Percentiles rank a stretch among this genome's conserved stretches.
phyloP scores from a whole-genome alignment of 2,888 invertebrate genomes.

The Chrysotoxum bicinctum region DNA sequence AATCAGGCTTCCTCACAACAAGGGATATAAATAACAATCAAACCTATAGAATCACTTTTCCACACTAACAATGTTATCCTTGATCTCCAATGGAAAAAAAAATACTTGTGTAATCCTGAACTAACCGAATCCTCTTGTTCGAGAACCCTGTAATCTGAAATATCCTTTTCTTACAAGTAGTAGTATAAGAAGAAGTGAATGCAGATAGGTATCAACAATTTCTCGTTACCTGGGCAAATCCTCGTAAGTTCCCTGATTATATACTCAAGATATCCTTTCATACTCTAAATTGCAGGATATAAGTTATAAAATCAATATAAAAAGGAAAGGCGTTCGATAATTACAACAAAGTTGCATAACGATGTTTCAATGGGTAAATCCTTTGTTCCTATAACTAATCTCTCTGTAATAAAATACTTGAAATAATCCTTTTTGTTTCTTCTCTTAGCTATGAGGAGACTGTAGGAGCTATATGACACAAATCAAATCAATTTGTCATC shows the following conservation, averaged over 20 bases:
- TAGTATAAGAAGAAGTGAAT: too few relatives aligned
- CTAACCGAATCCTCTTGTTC: slow-evolving; percentile 3
- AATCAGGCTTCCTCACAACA: not conserved
- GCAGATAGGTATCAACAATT: not conserved
- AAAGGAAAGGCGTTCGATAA: not conserved
- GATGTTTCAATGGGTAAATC: not conserved
- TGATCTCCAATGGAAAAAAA: not conserved
- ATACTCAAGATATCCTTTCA: slow-evolving; percentile 1
- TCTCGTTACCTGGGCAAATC: not conserved
- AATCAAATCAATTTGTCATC: slow-evolving; percentile 51
- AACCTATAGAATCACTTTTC: not conserved
- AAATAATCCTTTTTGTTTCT: not conserved
- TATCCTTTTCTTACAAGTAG: not conserved
- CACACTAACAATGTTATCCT: not conserved
- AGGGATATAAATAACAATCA: not conserved
- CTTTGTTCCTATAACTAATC: not conserved
- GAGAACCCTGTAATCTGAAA: not conserved
- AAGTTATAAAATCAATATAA: not conserved
- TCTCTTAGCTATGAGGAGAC: not conserved
- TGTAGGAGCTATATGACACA: slow-evolving; percentile 19
- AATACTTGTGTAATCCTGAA: slow-evolving; percentile 3
- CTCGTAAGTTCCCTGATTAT: slow-evolving; percentile 1
- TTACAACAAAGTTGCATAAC: slow-evolving; percentile 6
- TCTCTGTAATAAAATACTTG: not conserved
- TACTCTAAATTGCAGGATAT: not conserved